Conservation (phyloP, 1,140 invertebrate species). For the Leucophenga varia region DNA sequence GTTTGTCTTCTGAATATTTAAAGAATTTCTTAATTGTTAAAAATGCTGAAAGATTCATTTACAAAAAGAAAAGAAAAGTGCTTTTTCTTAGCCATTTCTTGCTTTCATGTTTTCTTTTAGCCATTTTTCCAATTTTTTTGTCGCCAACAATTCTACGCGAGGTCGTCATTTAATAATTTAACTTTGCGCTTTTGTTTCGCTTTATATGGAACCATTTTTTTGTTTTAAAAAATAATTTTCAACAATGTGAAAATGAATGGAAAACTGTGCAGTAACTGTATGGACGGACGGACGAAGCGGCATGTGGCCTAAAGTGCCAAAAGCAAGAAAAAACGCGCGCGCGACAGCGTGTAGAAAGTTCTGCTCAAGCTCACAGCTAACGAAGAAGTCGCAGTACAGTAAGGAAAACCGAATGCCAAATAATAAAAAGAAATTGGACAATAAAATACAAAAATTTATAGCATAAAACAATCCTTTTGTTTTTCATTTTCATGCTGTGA, state of each 20-base stretch:
- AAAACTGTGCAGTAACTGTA: conserved; percentile 23
- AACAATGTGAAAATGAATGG: conserved; percentile 32
- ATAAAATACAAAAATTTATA: conserved; percentile 53
- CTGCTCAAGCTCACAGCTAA: conserved; percentile 36
- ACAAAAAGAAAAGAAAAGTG: conserved; percentile 1
- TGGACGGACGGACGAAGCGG: conserved; percentile 23
- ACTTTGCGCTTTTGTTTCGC: conserved; percentile 11
- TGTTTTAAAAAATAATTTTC: conserved; percentile 43
- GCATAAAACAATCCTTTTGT: conserved; percentile 47
- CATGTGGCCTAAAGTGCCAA: conserved; percentile 42
- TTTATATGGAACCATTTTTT: conserved; percentile 4
- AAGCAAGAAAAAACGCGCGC: conserved; percentile 7
- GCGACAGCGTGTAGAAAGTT: too few species aligned
- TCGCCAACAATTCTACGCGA: too few species aligned
- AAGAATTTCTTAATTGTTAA: conserved; percentile 48
- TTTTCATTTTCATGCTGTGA: too few species aligned
- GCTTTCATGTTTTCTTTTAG: conserved; percentile 4
- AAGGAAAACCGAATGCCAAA: too few species aligned
- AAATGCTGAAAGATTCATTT: conserved; percentile 7
- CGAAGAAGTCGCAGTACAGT: conserved; percentile 39
- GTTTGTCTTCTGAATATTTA: conserved; percentile 26
- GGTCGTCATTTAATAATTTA: conserved; percentile 43
- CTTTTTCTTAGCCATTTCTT: conserved; percentile 7
- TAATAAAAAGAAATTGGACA: conserved; percentile 54
- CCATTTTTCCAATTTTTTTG: conserved; percentile 23